These are phyloP conservation scores for Dicaeum eximium DNA, from an alignment of 2,113 vertebrate species.

Conservation along the genomic window DNA sequence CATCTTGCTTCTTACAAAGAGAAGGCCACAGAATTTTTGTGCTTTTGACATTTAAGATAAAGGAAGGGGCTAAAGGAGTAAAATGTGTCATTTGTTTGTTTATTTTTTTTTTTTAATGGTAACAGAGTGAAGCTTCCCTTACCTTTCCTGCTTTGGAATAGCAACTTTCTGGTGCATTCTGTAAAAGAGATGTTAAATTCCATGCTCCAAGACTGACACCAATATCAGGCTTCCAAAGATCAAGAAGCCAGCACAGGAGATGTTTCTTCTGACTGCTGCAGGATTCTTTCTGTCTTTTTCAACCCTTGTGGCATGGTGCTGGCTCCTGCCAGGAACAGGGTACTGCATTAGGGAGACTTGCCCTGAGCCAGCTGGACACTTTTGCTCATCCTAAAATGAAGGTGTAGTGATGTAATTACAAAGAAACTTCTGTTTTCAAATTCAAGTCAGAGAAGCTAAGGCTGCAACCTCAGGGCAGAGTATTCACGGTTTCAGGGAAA, in stretches of 20 bases:
- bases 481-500: neutral
- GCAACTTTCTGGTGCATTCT: neutral
- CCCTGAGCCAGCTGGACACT: neutral
- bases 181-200: neutral
- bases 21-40: neutral
- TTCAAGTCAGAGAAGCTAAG: neutral
- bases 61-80: neutral
- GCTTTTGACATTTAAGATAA: neutral
- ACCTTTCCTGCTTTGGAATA: neutral
- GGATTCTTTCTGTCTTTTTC: neutral
- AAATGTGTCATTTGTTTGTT: accelerated
- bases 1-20: neutral
- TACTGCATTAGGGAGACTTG: neutral
- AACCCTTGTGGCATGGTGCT: accelerated
- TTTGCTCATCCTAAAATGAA: neutral
- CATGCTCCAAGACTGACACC: neutral
- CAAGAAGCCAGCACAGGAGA: neutral
- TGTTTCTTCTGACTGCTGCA: neutral
- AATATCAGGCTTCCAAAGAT: neutral
- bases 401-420: neutral
- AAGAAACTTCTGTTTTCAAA: neutral
- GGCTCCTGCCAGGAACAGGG: neutral
- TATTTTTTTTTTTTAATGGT: neutral
- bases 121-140: neutral
- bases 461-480: neutral